Conservation (phyloP, 1,140 invertebrate species). For the Trichonephila clavata region DNA sequence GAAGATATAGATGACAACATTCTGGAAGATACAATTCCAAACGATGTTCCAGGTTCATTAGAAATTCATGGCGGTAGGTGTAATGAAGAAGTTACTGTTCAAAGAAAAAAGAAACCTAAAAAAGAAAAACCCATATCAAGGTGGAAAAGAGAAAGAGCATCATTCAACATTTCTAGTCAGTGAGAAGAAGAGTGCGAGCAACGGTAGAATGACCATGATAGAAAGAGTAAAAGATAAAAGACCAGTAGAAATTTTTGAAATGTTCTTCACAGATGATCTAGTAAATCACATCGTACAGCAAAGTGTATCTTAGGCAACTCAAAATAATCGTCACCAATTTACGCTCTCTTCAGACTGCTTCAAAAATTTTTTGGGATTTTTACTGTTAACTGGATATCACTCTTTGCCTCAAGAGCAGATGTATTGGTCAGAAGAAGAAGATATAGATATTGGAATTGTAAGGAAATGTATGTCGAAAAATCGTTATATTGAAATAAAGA, state of each 20-base stretch:
- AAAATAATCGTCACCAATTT: constrained; percentile 35
- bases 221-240: no score
- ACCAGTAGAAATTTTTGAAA: no score
- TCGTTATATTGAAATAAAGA: constrained; percentile 59
- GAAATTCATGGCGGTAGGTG: constrained; percentile 55
- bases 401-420: constrained; percentile 59
- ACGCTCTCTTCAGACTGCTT: constrained; percentile 33
- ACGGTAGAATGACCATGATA: no score
- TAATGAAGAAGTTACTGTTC: constrained; percentile 58
- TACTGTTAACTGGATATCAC: constrained; percentile 44
- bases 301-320: constrained; percentile 20
- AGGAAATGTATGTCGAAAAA: constrained; percentile 61
- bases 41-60: constrained; percentile 61
- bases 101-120: no score
- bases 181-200: constrained; percentile 56
- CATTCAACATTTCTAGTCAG: constrained; percentile 61
- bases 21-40: constrained; percentile 59
- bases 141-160: constrained; percentile 36
- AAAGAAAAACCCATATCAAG: no score
- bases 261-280: no score
- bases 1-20: constrained; percentile 56
- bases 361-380: constrained; percentile 27
- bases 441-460: constrained; percentile 61
- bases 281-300: constrained; percentile 34
- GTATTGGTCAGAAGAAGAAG: constrained; percentile 61